phyloP scores from a whole-genome alignment of 1,140 invertebrate species.

The Leptonema lineaticorne region DNA sequence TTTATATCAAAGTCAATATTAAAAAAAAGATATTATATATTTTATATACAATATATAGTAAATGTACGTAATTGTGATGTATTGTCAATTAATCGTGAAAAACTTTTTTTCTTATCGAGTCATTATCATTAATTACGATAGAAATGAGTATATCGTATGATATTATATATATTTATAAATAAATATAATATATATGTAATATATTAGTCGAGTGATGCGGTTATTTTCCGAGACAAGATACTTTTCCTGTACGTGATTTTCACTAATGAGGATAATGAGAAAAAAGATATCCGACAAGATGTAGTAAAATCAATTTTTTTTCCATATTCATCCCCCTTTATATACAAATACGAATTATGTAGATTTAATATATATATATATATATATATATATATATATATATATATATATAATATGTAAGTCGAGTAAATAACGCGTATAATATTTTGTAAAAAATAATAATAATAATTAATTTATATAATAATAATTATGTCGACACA shows the following conservation, averaged over 20 bases:
- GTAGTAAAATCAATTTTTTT: not conserved
- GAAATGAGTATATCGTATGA: not conserved
- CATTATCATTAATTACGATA: not conserved
- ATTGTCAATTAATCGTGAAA: not conserved
- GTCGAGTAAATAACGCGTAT: not conserved
- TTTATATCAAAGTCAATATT: too few relatives aligned
- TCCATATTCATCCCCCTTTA: not conserved
- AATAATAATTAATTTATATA: too few relatives aligned
- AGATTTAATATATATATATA: not conserved
- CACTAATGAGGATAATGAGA: conserved; percentile 9
- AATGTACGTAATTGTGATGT: not conserved
- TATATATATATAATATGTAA: not conserved
- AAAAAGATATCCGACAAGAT: not conserved
- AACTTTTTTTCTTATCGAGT: not conserved
- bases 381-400: not conserved
- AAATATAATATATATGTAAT: not conserved
- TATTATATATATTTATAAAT: not conserved
- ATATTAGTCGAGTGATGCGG: not conserved
- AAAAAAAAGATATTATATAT: too few relatives aligned
- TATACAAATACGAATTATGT: too few relatives aligned
- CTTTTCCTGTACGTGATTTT: conserved; percentile 1
- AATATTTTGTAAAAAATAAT: not conserved
- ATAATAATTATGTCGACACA: too few relatives aligned
- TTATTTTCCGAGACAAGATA: not conserved
- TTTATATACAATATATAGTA: not conserved